Percentiles rank a stretch among this genome's conserved stretches.
Evolutionary conservation across 2,797 vertebrate species (phyloP).

Genomic region (Galagoides demidoff): DNA sequence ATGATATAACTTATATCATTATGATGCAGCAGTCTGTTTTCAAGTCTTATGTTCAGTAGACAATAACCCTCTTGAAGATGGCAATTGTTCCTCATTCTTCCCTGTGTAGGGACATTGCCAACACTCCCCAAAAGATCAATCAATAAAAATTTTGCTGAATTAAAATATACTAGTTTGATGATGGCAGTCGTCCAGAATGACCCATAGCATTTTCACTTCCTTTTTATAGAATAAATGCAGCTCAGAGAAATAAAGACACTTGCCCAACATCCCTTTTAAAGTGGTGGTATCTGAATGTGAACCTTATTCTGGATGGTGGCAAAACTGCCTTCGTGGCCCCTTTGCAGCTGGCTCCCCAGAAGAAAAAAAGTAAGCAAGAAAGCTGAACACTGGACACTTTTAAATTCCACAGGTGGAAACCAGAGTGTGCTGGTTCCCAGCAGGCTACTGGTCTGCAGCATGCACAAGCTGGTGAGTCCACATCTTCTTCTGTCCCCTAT

Average conservation of each 20-base stretch:
- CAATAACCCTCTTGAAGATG: not conserved
- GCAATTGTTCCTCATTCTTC: not conserved
- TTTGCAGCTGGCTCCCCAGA: not conserved
- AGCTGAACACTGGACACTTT: not conserved
- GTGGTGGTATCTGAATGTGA: not conserved
- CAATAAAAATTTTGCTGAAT: not conserved
- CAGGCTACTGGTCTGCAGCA: not conserved
- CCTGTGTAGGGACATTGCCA: not conserved
- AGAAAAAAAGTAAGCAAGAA: slow-evolving; percentile 4
- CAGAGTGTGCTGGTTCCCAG: not conserved
- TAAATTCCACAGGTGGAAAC: not conserved
- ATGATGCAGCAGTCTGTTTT: not conserved
- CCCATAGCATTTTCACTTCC: not conserved
- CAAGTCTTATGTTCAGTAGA: not conserved
- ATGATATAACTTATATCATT: not conserved
- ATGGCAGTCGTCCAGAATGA: not conserved
- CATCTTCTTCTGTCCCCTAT: not conserved
- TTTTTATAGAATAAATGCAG: not conserved
- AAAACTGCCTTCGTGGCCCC: not conserved
- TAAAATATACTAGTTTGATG: not conserved
- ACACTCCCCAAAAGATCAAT: not conserved
- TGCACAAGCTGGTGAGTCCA: not conserved
- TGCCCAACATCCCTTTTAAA: not conserved
- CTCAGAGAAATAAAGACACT: not conserved
- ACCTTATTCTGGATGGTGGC: not conserved